A percentile compares a stretch with the other conserved stretches of the same genome.
Evolutionary conservation across 2,888 invertebrate species (phyloP).

Genomic region (Andrena bicolor): DNA sequence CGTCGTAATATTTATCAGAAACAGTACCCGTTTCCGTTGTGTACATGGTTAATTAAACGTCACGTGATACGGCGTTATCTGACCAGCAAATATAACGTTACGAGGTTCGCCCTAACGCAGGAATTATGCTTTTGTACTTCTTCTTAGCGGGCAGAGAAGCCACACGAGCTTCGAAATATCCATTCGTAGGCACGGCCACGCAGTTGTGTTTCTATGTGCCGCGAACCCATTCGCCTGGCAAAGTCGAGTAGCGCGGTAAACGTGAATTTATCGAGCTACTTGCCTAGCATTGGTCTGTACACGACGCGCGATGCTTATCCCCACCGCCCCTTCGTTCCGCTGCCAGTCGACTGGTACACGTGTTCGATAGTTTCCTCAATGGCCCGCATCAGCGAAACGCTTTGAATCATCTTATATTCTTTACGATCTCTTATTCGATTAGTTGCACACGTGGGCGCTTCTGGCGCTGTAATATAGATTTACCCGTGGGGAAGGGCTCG

Average conservation of each 20-base stretch:
- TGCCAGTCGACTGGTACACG: conserved; percentile 58
- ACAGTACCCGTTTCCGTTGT: conserved; percentile 10
- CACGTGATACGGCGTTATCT: conserved; percentile 8
- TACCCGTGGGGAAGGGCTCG: background rate
- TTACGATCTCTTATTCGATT: background rate
- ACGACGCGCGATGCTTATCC: conserved; percentile 61
- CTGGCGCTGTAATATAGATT: background rate
- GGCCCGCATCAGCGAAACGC: conserved; percentile 24
- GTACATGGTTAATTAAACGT: conserved; percentile 10
- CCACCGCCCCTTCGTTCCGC: conserved; percentile 35
- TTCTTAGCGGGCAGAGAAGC: background rate
- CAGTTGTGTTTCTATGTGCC: conserved; percentile 1
- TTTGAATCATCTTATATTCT: background rate
- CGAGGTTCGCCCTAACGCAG: background rate
- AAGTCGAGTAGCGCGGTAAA: conserved; percentile 50
- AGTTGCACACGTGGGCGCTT: background rate
- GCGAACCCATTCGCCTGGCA: conserved; percentile 11
- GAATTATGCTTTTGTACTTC: background rate
- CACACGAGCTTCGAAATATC: background rate
- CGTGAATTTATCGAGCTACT: conserved; percentile 52
- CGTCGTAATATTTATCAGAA: background rate
- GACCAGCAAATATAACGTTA: conserved; percentile 11
- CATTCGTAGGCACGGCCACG: background rate
- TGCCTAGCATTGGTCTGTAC: conserved; percentile 39
- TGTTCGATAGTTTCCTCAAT: conserved; percentile 61